Base-by-base conservation (phyloP, 2,797 vertebrate genomes). In the Paramormyrops hopkinsi region DNA sequence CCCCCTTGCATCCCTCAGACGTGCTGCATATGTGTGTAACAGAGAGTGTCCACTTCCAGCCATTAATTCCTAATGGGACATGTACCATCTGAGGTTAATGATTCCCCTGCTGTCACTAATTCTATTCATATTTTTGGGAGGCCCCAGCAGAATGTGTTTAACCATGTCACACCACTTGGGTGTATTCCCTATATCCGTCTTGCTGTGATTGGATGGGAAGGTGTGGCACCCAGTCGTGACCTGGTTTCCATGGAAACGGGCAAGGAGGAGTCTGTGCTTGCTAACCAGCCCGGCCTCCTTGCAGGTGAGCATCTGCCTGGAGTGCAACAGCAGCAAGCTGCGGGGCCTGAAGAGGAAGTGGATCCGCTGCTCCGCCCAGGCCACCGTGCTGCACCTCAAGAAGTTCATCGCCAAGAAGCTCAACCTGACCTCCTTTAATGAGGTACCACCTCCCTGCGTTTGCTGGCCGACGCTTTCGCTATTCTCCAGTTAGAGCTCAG, bases 331-430 rank as follows among this genome's bases (percentile, higher is more conserved):
- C 96, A 99, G 98, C 95, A 99, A 99, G 90, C 96, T 99, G 0
- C 96, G 98, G 73, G 98, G 98, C 79, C 95, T 99, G 91, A 99
- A 99, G 92, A 95, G 98, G 76, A 99, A 99, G 92, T 99, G 99
- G 99, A 99, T 99, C 93, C 97, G 99, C 93, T 99, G 99, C 91
- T 99, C 98, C 1, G 98, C 98, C 88, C 99, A 99, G 92, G 99
- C 99, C 89, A 99, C 99, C 0, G 99, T 99, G 91, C 96, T 99
- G 88, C 99, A 99, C 94, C 97, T 99, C 91, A 99, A 99, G 96
- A 99, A 99, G 95, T 99, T 99, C 96, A 99, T 99, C 94, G 99
- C 99, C 96, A 99, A 99, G 96, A 99, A 99, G 94, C 97, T 99
- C 88, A 99, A 99, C 93, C 96, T 99, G 92, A 98, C 98, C 90